These are phyloP conservation scores for Drosophila nasuta DNA, from an alignment of 1,140 invertebrate species.

Conservation along the genomic window DNA sequence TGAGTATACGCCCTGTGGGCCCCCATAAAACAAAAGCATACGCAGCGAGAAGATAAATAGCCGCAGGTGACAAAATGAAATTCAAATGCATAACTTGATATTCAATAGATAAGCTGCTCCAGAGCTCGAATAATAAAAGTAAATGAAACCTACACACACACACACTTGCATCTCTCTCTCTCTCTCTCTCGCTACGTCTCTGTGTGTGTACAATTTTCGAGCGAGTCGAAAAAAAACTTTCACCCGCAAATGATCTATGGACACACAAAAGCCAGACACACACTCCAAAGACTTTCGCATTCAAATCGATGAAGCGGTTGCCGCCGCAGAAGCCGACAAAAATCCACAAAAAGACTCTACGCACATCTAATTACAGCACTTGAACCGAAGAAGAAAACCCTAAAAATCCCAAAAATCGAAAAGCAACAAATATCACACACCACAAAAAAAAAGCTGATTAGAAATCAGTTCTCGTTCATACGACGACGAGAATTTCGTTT, in stretches of 20 bases:
- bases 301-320: conserved; percentile 42
- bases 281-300: conserved; percentile 63
- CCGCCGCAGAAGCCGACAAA: conserved; percentile 11
- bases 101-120: conserved; percentile 76
- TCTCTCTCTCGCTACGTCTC: neutral
- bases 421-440: neutral
- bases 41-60: conserved; percentile 58
- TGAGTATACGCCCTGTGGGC: conserved; percentile 64
- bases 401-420: neutral
- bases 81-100: conserved; percentile 78
- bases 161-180: conserved; percentile 3
- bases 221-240: conserved; percentile 64
- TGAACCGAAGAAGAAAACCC: conserved; percentile 16
- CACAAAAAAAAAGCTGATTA: conserved; percentile 52
- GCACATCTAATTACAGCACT: conserved; percentile 77
- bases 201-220: conserved; percentile 38
- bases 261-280: conserved; percentile 46
- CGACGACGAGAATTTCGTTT: conserved; percentile 17
- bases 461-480: conserved; percentile 69
- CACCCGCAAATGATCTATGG: conserved; percentile 76
- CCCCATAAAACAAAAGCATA: conserved; percentile 35
- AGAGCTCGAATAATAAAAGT: conserved; percentile 68
- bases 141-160: conserved; percentile 64
- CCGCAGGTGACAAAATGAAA: conserved; percentile 77
- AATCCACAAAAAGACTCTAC: conserved; percentile 35